Conservation (phyloP, 2,113 vertebrate genomes). For the Eulacestoma nigropectus region DNA sequence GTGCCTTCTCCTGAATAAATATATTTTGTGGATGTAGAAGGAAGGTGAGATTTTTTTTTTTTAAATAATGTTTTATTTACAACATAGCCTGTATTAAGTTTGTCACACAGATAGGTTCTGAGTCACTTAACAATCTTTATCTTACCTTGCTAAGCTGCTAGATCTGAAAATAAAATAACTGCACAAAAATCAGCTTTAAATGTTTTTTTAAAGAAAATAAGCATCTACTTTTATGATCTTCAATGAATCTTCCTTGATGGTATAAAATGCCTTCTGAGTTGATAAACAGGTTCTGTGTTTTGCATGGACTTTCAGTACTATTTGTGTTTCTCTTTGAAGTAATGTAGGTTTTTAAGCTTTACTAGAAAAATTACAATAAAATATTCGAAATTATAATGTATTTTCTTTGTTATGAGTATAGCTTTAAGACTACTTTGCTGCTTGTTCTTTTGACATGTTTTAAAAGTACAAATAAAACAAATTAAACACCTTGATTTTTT, state of each 20-base stretch:
- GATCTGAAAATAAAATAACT: background rate
- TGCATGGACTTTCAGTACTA: background rate
- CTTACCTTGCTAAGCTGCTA: background rate
- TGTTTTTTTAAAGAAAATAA: background rate
- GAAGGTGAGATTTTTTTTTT: background rate
- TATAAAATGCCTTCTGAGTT: background rate
- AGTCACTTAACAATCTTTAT: background rate
- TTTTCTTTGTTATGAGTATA: background rate
- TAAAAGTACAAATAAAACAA: background rate
- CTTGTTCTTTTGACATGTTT: background rate
- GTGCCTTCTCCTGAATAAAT: background rate
- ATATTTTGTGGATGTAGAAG: background rate
- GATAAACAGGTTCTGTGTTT: background rate
- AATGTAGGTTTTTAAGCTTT: background rate
- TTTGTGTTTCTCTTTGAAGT: background rate
- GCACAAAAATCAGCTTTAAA: background rate
- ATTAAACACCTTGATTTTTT: background rate
- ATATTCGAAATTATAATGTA: background rate
- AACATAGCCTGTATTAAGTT: background rate
- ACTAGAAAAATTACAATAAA: background rate
- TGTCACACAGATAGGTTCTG: background rate
- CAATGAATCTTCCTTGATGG: background rate
- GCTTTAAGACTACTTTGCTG: background rate
- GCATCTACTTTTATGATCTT: background rate
- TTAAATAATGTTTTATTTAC: background rate